Percentiles rank a stretch among this genome's conserved stretches.
Evolutionary conservation across 2,797 vertebrate species (phyloP).

Genomic region (Aplochiton taeniatus): DNA sequence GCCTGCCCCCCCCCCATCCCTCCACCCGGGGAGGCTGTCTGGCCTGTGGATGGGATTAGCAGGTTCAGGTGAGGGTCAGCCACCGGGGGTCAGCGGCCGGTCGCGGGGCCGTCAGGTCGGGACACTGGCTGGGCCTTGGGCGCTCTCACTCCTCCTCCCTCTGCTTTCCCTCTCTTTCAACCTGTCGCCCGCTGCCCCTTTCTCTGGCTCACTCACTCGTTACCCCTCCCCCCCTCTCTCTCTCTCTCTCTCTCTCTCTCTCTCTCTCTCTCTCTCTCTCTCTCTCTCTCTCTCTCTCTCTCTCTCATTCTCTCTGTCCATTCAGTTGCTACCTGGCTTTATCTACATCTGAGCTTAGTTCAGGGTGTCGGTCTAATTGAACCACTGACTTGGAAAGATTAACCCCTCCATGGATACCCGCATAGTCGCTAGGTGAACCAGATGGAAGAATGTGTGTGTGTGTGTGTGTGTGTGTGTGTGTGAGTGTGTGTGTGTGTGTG

Average conservation of each 20-base stretch:
- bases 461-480: slow-evolving; percentile 22
- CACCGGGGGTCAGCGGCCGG: slow-evolving; percentile 31
- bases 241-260: too few species aligned
- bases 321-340: too few species aligned
- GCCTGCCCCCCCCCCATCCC: background rate
- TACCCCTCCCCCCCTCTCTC: too few species aligned
- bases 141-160: background rate
- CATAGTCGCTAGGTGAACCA: slow-evolving; percentile 30
- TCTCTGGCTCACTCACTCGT: background rate
- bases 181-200: background rate
- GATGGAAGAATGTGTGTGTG: background rate
- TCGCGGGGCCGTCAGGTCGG: slow-evolving; percentile 18
- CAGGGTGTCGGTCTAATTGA: slow-evolving; percentile 31
- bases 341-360: slow-evolving; percentile 14
- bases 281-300: background rate
- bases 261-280: too few species aligned
- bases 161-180: background rate
- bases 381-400: slow-evolving; percentile 23
- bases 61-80: slow-evolving; percentile 35
- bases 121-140: background rate
- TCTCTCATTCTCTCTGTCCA: too few species aligned
- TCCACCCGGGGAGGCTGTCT: slow-evolving; percentile 11
- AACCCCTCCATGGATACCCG: slow-evolving; percentile 38
- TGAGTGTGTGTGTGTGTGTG: slow-evolving; percentile 12
- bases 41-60: slow-evolving; percentile 34